Base-by-base conservation (phyloP, 2,797 vertebrate species). In the Centroberyx gerrardi region DNA sequence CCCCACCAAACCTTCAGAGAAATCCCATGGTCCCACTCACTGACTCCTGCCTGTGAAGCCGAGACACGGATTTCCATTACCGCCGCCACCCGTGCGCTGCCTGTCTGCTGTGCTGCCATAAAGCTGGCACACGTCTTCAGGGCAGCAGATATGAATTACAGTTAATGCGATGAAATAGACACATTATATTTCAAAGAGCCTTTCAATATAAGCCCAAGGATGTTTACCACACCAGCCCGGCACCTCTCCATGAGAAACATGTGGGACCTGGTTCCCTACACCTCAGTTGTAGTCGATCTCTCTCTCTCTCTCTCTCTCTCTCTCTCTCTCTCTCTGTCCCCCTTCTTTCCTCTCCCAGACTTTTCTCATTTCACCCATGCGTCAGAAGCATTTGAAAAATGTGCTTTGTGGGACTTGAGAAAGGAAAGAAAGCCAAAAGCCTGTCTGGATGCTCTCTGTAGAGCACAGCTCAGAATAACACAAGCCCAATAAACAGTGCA, bases 331-430 rank as follows among this genome's bases (percentile, higher is more conserved):
- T 72, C 78, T 56, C 0, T 0, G 62, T 69, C 64, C 36, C 69
- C 61, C 72, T 44, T 60, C 40, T 76, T 76, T 68, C 18, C 14
- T 42, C 69, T 68, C 66, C 28, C 76, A 86, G 72, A 76, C 74
- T 76, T 86, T 88, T 83, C 65, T 86, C 78, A 82, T 88, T 88
- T 90, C 78, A 78, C 64, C 75, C 83, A 64, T 71, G 56, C 46
- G 36, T 77, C 75, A 74, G 62, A 89, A 88, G 79, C 83, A 90
- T 93, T 82, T 87, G 53, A 88, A 88, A 90, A 88, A 92, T 91
- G 89, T 84, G 82, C 78, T 85, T 74, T 90, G 84, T 86, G 78
- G 82, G 86, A 84, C 87, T 74, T 78, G 56, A 81, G 67, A 76
- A 72, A 44, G 84, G 85, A 81, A 78, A 77, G 69, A 33, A 33